These are phyloP conservation scores for Cinara cedri DNA, from an alignment of 2,888 invertebrate genomes.

Conservation along the genomic window DNA sequence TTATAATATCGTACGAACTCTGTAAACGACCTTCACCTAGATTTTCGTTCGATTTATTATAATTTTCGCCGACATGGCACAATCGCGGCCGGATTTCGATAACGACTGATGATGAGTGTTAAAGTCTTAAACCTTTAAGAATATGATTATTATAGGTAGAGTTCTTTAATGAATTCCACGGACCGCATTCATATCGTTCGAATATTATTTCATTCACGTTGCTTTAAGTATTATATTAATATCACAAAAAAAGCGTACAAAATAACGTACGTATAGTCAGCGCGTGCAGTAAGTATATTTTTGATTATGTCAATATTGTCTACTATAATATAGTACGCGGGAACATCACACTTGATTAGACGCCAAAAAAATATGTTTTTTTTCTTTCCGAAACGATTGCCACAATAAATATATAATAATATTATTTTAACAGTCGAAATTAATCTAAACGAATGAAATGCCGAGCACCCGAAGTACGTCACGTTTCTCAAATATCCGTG, in stretches of 20 bases:
- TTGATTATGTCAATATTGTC: no score
- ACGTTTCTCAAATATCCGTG: not conserved
- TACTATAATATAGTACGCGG: not conserved
- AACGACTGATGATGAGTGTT: no score
- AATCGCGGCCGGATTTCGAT: not conserved
- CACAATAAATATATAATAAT: conserved; percentile 23
- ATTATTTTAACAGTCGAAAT: conserved; percentile 19
- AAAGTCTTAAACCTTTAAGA: not conserved
- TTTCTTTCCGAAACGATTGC: not conserved
- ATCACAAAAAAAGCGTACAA: not conserved
- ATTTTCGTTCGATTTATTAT: conserved; percentile 26
- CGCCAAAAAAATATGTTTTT: conserved; percentile 22
- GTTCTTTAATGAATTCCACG: not conserved
- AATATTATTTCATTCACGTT: no score
- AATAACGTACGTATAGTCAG: conserved; percentile 1
- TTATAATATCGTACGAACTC: not conserved
- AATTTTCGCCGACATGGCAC: not conserved
- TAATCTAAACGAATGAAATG: conserved; percentile 20
- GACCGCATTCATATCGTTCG: no score
- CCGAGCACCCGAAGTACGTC: not conserved
- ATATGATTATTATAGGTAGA: not conserved
- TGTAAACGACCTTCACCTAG: conserved; percentile 18
- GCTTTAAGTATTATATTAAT: not conserved
- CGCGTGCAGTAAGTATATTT: not conserved
- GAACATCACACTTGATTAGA: conserved; percentile 31